Conservation (phyloP, 92 coral and sea anemone genomes). For the Palythoa grandis region DNA sequence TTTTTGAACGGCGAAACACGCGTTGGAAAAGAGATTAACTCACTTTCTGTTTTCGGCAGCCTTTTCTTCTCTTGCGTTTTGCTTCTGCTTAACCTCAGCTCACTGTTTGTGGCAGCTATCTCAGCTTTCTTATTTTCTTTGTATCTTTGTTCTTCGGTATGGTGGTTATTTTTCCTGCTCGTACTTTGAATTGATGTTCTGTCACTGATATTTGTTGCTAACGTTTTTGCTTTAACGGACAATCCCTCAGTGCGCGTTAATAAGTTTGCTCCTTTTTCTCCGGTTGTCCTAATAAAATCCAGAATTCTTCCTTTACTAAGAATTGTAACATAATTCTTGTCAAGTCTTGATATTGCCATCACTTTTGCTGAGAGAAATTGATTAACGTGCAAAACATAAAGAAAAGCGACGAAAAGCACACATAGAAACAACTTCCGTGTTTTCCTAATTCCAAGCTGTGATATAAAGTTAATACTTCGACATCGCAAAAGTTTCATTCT, state of each 20-base stretch:
- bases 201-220: not conserved
- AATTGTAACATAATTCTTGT: not conserved
- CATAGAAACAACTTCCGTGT: not conserved
- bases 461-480: not conserved
- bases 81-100: no score
- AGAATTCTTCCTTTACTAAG: not conserved
- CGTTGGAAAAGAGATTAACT: not conserved
- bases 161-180: not conserved
- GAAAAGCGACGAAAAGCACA: not conserved
- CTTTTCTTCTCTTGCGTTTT: not conserved
- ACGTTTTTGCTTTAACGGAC: not conserved
- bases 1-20: not conserved
- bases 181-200: not conserved
- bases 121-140: not conserved
- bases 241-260: not conserved
- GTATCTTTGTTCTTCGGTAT: not conserved
- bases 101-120: not conserved
- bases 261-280: not conserved
- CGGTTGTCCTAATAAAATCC: not conserved
- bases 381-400: not conserved
- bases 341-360: not conserved
- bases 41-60: not conserved
- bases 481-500: conserved; percentile 15
- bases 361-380: not conserved
- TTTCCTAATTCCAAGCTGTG: not conserved